phyloP scores from a whole-genome alignment of 2,797 vertebrate species.

The Uromys caudimaculatus region DNA sequence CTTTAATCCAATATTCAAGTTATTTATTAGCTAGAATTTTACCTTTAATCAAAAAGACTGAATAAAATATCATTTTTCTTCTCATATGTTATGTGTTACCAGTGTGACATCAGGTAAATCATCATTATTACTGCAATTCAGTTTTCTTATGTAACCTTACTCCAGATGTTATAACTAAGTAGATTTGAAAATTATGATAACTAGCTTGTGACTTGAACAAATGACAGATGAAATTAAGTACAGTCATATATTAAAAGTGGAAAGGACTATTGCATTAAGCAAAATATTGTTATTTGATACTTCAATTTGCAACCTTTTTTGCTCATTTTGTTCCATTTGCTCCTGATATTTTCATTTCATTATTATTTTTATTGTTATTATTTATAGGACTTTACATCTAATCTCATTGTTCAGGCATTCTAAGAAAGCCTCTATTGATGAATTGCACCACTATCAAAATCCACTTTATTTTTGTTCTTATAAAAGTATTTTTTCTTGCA shows the following conservation, averaged over 20 bases:
- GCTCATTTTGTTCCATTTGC: not conserved
- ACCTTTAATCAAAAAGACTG: not conserved
- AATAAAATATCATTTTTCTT: not conserved
- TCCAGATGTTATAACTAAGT: too few species aligned
- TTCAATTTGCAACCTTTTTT: not conserved
- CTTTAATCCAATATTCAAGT: too few species aligned
- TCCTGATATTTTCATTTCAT: not conserved
- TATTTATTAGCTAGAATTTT: not conserved
- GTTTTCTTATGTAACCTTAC: not conserved
- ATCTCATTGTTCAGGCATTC: not conserved
- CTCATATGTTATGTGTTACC: not conserved
- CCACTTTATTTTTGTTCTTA: not conserved
- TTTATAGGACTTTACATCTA: not conserved
- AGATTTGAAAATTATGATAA: not conserved
- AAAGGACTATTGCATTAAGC: not conserved
- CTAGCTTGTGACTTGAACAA: not conserved
- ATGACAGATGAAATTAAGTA: not conserved
- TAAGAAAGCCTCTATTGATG: not conserved
- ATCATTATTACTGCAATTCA: not conserved
- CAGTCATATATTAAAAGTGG: not conserved
- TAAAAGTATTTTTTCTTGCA: not conserved
- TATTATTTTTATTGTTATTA: not conserved
- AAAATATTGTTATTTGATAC: not conserved
- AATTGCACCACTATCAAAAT: not conserved
- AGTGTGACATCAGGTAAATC: not conserved